Percentiles rank a stretch among this genome's conserved stretches.
Evolutionary conservation across 2,113 vertebrate species (phyloP).

Genomic region (Mastomys coucha): DNA sequence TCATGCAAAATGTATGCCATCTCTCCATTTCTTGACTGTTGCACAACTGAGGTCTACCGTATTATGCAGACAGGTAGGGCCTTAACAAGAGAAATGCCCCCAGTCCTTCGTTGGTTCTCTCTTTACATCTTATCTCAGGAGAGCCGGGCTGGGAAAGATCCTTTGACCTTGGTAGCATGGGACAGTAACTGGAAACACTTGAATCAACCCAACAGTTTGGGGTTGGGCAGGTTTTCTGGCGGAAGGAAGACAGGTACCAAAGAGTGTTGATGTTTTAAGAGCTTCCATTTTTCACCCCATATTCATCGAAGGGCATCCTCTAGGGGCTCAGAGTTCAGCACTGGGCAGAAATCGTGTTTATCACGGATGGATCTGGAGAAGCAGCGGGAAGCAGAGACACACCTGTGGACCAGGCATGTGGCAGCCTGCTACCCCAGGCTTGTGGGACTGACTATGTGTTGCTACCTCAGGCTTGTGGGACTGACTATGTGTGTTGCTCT

Average conservation of each 20-base stretch:
- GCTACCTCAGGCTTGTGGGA: fast-evolving
- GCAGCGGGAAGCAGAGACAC: background rate
- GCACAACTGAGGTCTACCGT: background rate
- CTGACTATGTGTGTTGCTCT: background rate
- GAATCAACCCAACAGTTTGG: background rate
- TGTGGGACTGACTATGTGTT: too few relatives aligned
- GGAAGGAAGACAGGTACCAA: background rate
- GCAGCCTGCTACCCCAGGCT: fast-evolving
- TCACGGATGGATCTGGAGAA: background rate
- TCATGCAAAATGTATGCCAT: background rate
- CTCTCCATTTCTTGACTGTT: background rate
- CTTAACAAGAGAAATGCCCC: background rate
- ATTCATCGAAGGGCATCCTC: background rate
- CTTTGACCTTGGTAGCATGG: background rate
- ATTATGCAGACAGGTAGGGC: background rate
- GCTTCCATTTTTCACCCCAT: background rate
- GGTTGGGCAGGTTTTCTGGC: background rate
- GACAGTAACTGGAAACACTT: background rate
- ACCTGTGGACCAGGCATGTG: background rate
- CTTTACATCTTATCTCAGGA: constrained; percentile 37
- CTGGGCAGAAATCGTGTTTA: fast-evolving
- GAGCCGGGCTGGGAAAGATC: background rate
- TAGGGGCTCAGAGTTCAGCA: background rate
- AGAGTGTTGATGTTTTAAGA: background rate
- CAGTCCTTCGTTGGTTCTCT: background rate